Evolutionary conservation across 2,113 vertebrate species (phyloP).

Genomic region (Oxyruncus cristatus): DNA sequence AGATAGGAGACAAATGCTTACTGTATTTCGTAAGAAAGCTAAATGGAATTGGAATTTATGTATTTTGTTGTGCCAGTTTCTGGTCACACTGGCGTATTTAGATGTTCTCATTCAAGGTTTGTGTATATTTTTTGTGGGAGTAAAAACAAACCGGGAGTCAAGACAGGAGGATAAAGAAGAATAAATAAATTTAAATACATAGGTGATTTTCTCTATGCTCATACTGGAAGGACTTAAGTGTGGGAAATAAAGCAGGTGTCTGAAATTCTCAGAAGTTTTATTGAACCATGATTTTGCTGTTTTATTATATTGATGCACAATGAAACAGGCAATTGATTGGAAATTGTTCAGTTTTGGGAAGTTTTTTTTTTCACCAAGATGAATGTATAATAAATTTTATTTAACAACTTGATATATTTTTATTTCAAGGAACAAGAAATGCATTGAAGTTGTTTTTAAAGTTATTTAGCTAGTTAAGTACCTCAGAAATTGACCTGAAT

Average conservation of each 20-base stretch:
- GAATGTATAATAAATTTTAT: background rate
- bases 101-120: background rate
- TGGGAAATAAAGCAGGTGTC: background rate
- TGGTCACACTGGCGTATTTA: background rate
- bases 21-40: background rate
- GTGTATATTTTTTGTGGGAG: background rate
- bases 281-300: background rate
- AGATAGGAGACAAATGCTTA: background rate
- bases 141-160: background rate
- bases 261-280: background rate
- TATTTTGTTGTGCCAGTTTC: background rate
- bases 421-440: background rate
- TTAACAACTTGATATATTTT: background rate
- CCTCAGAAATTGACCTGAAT: background rate
- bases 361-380: background rate
- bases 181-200: background rate
- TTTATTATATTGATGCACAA: background rate
- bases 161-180: background rate
- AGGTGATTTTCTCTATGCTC: background rate
- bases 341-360: background rate
- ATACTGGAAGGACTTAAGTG: background rate
- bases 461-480: background rate
- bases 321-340: rapidly evolving
- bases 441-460: background rate
- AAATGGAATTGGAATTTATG: background rate